Conservation (phyloP, 2,888 invertebrate species). For the Pachymerium ferrugineum region DNA sequence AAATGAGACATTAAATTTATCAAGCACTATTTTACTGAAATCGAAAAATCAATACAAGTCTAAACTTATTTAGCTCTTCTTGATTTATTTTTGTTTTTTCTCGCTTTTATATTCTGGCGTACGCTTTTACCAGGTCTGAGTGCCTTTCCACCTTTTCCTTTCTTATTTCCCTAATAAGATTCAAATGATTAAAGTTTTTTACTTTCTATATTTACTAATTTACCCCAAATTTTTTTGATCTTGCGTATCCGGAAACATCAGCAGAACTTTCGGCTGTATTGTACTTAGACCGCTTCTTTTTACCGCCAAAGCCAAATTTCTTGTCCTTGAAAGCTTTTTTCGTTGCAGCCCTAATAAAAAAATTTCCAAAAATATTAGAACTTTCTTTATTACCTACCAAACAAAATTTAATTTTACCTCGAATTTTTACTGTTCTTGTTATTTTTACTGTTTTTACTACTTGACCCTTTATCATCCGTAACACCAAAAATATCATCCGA, state of each 20-base stretch:
- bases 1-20: neutral
- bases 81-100: neutral
- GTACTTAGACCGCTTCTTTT: constrained; percentile 79
- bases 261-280: constrained; percentile 77
- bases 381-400: neutral
- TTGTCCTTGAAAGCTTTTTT: constrained; percentile 67
- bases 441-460: too few relatives aligned
- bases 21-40: neutral
- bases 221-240: neutral
- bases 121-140: neutral
- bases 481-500: neutral
- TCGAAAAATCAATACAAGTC: too few relatives aligned
- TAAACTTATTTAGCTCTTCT: neutral
- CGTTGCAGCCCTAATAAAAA: constrained; percentile 44
- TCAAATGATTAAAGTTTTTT: too few relatives aligned
- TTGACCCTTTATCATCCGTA: too few relatives aligned
- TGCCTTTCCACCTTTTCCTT: neutral
- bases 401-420: neutral
- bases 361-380: neutral
- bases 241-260: constrained; percentile 50
- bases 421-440: constrained; percentile 18
- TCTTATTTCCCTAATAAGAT: neutral
- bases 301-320: constrained; percentile 92
- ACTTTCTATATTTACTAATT: too few relatives aligned
- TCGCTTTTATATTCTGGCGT: neutral